Conservation (phyloP, 2,113 vertebrate species). For the Melozone crissalis region DNA sequence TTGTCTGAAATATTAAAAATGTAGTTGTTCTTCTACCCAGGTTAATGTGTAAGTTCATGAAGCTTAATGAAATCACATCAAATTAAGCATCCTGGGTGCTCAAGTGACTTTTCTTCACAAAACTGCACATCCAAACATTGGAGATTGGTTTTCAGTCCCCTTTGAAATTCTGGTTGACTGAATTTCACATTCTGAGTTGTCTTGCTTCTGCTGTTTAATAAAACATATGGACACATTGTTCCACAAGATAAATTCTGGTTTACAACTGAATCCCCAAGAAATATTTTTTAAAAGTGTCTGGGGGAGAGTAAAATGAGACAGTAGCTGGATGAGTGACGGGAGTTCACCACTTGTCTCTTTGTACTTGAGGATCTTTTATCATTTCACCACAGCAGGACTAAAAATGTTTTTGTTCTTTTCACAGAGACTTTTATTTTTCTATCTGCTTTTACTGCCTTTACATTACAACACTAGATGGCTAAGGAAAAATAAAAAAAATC, state of each 20-base stretch:
- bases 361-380: conserved; percentile 27
- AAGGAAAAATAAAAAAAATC: conserved; percentile 13
- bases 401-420: conserved; percentile 16
- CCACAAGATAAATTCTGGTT: conserved; percentile 30
- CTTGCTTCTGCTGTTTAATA: conserved; percentile 28
- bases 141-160: background rate
- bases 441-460: conserved; percentile 1
- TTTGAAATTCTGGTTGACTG: conserved; percentile 1
- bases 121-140: background rate
- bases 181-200: background rate
- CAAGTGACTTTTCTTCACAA: background rate
- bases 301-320: conserved; percentile 7
- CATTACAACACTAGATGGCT: background rate
- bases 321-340: background rate
- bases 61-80: background rate
- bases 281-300: background rate
- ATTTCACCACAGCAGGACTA: background rate
- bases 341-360: conserved; percentile 13
- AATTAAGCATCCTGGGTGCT: background rate
- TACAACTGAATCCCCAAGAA: conserved; percentile 20
- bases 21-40: background rate
- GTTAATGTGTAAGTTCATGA: background rate
- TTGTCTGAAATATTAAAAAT: background rate
- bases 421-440: conserved; percentile 4
- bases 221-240: conserved; percentile 22